Base-by-base conservation (phyloP, 2,797 vertebrate genomes). In the Galago senegalensis region DNA sequence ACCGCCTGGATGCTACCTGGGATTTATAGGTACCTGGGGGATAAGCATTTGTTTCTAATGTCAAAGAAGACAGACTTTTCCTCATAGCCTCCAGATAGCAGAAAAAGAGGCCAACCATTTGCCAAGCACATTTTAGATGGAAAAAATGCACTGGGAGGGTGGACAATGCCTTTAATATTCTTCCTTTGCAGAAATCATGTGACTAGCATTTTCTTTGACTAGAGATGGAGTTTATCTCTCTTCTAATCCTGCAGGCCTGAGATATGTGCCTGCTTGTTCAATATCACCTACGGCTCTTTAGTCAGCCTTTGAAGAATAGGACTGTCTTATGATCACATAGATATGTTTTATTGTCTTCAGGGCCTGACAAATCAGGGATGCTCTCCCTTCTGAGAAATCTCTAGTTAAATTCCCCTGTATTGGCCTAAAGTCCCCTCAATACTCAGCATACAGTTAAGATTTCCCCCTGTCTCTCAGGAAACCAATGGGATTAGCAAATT, bases 321-420 rank as follows among this genome's bases (percentile, higher is more conserved):
- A 4, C 34, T 76, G 20, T 81, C 89, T 77, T 77, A 72, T 40
- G 72, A 49, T 87, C 84, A 63, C 61, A 88, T 1, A 80, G 70
- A 46, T 69, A 34, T 46, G 60, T 79, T 94, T 87, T 70, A 40
- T 87, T 97, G 75, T 79, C 40, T 89, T 77, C 75, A 79, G 69
- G 46, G 37, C 69, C 69, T 92, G 61, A 75, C 89, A 86, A 75
- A 86, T 94, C 69, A 92, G 56, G 69, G n/a, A 70, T 60, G 34
- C 29, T 25, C 76, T 84, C 75, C 53, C 56, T 80, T 89, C 70
- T 9, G 18, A 73, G 56, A 40, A 40, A 40, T 65, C 46, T 72
- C 76, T 81, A 25, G 16, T 65, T 92, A 87, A 58, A 11, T 76
- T 82, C 63, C 73, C 75, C 49, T 72, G 58, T 60, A 11, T 67